Evolutionary conservation across 2,888 invertebrate species (phyloP).

Genomic region (Cyclophora albipunctata): DNA sequence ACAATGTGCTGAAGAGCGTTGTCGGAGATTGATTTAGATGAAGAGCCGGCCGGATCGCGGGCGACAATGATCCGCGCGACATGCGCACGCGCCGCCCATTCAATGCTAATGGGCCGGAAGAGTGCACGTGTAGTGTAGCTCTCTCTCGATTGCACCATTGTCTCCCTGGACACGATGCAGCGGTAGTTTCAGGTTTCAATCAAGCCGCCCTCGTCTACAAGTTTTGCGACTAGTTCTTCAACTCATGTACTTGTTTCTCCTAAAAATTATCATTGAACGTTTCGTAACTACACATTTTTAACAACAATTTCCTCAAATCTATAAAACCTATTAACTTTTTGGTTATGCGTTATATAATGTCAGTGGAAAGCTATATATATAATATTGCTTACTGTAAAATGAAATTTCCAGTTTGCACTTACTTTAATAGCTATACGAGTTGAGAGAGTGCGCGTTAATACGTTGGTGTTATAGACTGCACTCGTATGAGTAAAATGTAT

Average conservation of each 20-base stretch:
- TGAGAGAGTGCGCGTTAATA: constrained; percentile 20
- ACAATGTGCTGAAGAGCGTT: constrained; percentile 47
- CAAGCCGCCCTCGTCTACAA: constrained; percentile 7
- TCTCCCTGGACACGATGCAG: constrained; percentile 38
- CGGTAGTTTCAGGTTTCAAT: constrained; percentile 38
- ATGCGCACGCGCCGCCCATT: constrained; percentile 59
- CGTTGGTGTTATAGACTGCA: constrained; percentile 17
- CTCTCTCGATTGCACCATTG: constrained; percentile 60
- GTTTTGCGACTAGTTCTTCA: constrained; percentile 5
- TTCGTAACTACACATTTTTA: no score
- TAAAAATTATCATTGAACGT: no score
- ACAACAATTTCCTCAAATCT: background rate
- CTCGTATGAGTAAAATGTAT: constrained; percentile 15
- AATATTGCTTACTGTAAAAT: no score
- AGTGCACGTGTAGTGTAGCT: constrained; percentile 52
- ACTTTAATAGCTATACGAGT: constrained; percentile 13
- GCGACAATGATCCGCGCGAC: constrained; percentile 57
- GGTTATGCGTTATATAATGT: no score
- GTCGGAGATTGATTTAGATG: constrained; percentile 59
- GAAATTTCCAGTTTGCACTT: background rate
- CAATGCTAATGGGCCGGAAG: constrained; percentile 72
- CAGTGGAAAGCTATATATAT: no score
- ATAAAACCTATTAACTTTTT: no score
- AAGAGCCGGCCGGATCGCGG: constrained; percentile 44
- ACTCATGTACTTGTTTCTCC: background rate